phyloP scores from a whole-genome alignment of 2,797 vertebrate species.

The Channallabes apus region DNA sequence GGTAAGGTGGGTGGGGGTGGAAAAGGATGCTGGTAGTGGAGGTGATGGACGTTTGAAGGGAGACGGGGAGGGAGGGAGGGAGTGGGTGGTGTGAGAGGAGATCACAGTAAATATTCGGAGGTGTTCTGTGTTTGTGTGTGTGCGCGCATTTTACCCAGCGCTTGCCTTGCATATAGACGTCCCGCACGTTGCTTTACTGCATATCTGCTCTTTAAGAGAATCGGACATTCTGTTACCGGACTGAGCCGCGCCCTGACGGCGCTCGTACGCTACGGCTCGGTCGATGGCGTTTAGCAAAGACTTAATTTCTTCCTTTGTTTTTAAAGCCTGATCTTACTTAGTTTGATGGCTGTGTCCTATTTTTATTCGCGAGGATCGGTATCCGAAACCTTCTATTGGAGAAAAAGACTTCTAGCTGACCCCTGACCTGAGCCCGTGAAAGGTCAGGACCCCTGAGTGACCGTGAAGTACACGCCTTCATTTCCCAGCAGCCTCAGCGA shows the following conservation, averaged over 20 bases:
- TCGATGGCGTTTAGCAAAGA: neutral
- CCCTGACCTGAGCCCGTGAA: constrained; percentile 56
- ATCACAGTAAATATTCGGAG: constrained; percentile 81
- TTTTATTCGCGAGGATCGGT: constrained; percentile 31
- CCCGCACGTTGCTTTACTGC: constrained; percentile 40
- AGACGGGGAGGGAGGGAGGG: constrained; percentile 18
- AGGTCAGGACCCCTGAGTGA: constrained; percentile 68
- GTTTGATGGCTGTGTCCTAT: constrained; percentile 59
- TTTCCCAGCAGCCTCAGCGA: constrained; percentile 66
- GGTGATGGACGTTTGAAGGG: constrained; percentile 55
- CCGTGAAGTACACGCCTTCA: constrained; percentile 57
- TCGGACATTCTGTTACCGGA: constrained; percentile 64
- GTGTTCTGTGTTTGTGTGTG: constrained; percentile 62
- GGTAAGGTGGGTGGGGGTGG: constrained; percentile 28
- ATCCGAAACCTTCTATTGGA: neutral
- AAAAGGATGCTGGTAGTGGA: constrained; percentile 47
- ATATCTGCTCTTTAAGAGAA: constrained; percentile 54
- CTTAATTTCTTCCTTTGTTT: neutral
- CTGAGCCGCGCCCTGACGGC: constrained; percentile 40
- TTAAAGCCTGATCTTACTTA: neutral
- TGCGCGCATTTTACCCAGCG: constrained; percentile 61
- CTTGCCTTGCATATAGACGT: constrained; percentile 59
- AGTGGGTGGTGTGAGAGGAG: constrained; percentile 71
- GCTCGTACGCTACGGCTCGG: neutral
- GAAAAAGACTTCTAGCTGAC: constrained; percentile 51